Conservation (phyloP, 2,113 vertebrate genomes). For the Rostratula benghalensis region DNA sequence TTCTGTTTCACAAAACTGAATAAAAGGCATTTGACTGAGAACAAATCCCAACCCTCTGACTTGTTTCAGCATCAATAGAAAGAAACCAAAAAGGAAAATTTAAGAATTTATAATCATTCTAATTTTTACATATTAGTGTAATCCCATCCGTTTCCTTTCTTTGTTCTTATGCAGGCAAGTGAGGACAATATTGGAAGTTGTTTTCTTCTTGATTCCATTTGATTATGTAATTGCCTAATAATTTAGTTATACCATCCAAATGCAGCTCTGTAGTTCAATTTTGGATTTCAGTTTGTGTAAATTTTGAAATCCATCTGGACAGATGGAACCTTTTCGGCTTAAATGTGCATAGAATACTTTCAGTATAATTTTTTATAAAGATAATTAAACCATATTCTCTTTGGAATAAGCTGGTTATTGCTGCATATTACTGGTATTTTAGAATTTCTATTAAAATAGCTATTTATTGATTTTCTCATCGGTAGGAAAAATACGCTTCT, state of each 20-base stretch:
- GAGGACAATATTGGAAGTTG: not conserved
- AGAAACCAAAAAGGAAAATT: not conserved
- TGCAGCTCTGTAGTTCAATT: not conserved
- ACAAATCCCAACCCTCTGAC: not conserved
- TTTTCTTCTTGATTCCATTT: not conserved
- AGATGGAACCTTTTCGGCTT: not conserved
- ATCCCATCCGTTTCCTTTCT: not conserved
- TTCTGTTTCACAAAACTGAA: not conserved
- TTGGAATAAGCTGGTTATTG: not conserved
- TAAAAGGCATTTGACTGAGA: not conserved
- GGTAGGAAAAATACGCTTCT: not conserved
- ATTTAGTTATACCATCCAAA: not conserved
- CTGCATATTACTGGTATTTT: not conserved
- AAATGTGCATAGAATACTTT: not conserved
- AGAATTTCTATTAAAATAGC: not conserved
- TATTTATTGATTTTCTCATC: not conserved
- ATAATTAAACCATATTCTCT: not conserved
- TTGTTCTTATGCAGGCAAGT: not conserved
- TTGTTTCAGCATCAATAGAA: not conserved
- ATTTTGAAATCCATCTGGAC: not conserved
- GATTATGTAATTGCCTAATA: not conserved
- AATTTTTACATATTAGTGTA: not conserved
- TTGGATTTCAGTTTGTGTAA: not conserved
- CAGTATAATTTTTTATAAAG: not conserved
- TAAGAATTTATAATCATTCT: not conserved